Conservation (phyloP, 2,888 invertebrate species). For the Octodonta nipae region DNA sequence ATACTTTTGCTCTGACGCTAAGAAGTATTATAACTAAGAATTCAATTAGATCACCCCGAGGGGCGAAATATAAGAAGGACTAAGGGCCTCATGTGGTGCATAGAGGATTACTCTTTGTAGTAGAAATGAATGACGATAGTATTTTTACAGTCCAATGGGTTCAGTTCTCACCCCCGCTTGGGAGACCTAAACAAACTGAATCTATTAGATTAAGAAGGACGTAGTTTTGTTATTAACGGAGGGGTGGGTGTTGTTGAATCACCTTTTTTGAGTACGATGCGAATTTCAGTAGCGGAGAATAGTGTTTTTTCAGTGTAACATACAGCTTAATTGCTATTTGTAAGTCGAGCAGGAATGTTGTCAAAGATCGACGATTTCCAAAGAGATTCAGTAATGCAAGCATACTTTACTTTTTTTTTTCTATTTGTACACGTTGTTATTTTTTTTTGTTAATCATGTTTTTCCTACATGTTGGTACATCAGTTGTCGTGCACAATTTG, state of each 20-base stretch:
- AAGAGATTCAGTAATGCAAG: too few species aligned
- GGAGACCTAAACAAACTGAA: conserved; percentile 13
- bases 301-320: conserved; percentile 6
- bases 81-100: not conserved
- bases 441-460: too few species aligned
- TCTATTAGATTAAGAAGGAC: conserved; percentile 20
- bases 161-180: conserved; percentile 9
- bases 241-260: conserved; percentile 18
- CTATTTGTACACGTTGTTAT: too few species aligned
- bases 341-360: too few species aligned
- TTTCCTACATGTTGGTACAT: too few species aligned
- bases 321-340: too few species aligned
- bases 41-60: not conserved
- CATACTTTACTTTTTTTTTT: too few species aligned
- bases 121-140: conserved; percentile 5
- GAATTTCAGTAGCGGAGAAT: not conserved
- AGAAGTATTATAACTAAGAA: not conserved
- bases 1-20: not conserved
- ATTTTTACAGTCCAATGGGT: conserved; percentile 13
- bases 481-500: too few species aligned
- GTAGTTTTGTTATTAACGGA: conserved; percentile 17
- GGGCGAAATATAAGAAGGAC: too few species aligned
- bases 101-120: not conserved
- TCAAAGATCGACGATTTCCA: too few species aligned
- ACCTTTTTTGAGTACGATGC: conserved; percentile 9